Evolutionary conservation across 1,140 invertebrate species (phyloP), one percentile per base, ranked within the genome.

Genomic region (Helicoverpa armigera): DNA sequence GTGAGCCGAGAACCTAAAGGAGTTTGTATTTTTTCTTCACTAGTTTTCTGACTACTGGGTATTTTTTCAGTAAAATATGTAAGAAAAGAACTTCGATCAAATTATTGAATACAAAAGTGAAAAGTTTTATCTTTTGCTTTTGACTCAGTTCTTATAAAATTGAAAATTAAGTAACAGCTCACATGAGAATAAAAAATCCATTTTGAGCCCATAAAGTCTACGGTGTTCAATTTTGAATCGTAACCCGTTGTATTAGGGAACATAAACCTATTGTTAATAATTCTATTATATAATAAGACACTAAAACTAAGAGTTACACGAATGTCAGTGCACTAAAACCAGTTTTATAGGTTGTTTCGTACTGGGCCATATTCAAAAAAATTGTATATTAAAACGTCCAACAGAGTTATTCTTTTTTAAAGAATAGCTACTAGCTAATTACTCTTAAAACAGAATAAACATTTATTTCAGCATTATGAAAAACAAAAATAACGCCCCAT

Each of bases 341-440:
- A 35, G 73, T 85, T 92, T 92, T 90, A 91, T 85, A 61, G 78
- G 74, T 85, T 85, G 85, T 89, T 86, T 91, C 83, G 82, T 86
- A 86, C n/a, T n/a, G n/a, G n/a, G n/a, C n/a, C n/a, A n/a, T n/a
- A n/a, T n/a, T n/a, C n/a, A n/a, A n/a, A n/a, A n/a, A n/a, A n/a
- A n/a, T n/a, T n/a, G n/a, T n/a, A n/a, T n/a, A n/a, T n/a, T n/a
- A n/a, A n/a, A n/a, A n/a, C n/a, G n/a, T n/a, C n/a, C n/a, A n/a
- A n/a, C n/a, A n/a, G n/a, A n/a, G n/a, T n/a, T n/a, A n/a, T n/a
- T n/a, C n/a, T n/a, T n/a, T n/a, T n/a, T n/a, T n/a, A n/a, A n/a
- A n/a, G n/a, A n/a, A n/a, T n/a, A n/a, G n/a, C n/a, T n/a, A n/a
- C n/a, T n/a, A n/a, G n/a, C n/a, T n/a, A n/a, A n/a, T n/a, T n/a